phyloP scores from a whole-genome alignment of 2,888 invertebrate genomes.

The Andrena fulva region DNA sequence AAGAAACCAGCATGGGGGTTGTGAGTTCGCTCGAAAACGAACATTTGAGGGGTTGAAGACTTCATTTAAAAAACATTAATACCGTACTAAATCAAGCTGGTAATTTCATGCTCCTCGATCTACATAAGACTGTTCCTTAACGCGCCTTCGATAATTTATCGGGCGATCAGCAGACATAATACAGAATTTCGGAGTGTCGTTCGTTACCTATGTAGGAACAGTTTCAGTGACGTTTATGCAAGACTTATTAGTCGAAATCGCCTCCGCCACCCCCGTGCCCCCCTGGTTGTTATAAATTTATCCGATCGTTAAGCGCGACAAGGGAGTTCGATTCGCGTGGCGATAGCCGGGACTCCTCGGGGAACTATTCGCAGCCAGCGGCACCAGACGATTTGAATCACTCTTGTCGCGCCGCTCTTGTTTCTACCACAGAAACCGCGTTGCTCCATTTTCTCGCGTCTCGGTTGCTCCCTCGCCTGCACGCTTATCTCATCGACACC shows the following conservation, averaged over 20 bases:
- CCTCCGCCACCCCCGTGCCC: constrained; percentile 21
- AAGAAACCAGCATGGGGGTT: too few species aligned
- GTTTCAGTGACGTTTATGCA: constrained; percentile 35
- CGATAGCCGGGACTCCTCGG: constrained; percentile 58
- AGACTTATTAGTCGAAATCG: constrained; percentile 49
- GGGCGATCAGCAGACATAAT: not conserved
- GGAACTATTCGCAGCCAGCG: constrained; percentile 37
- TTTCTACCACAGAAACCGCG: constrained; percentile 43
- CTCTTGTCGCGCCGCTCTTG: constrained; percentile 45
- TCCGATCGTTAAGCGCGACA: constrained; percentile 63
- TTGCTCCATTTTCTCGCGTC: constrained; percentile 61
- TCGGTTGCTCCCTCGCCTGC: constrained; percentile 31
- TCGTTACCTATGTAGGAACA: constrained; percentile 20
- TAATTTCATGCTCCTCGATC: not conserved
- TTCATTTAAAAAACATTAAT: too few species aligned
- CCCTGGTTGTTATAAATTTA: constrained; percentile 55
- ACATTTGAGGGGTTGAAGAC: too few species aligned
- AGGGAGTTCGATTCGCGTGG: constrained; percentile 53
- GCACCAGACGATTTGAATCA: constrained; percentile 56
- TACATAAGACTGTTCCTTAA: constrained; percentile 2
- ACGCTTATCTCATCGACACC: constrained; percentile 69
- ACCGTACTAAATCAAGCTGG: not conserved
- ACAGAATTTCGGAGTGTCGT: not conserved
- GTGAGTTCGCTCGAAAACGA: too few species aligned
- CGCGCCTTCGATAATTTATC: constrained; percentile 12